These are phyloP conservation scores for Alces alces DNA, from an alignment of 2,113 vertebrate genomes.

Conservation along the genomic window DNA sequence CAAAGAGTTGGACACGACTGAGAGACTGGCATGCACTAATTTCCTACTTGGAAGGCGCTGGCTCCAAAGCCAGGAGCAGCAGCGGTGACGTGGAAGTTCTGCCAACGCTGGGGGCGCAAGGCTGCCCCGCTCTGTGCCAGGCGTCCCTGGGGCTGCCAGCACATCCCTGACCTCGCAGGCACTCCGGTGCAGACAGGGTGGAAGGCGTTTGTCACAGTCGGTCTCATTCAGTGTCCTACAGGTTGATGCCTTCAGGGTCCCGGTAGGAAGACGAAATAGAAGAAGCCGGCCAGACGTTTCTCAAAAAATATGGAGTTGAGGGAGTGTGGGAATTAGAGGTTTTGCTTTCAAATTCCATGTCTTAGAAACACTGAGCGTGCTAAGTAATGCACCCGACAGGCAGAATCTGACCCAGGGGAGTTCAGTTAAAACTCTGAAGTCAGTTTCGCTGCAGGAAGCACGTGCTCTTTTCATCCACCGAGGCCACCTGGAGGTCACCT, in stretches of 20 bases:
- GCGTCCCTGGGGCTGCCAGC: background rate
- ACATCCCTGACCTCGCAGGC: background rate
- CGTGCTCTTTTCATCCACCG: background rate
- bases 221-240: background rate
- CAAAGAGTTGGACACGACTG: background rate
- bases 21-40: background rate
- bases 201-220: background rate
- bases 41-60: background rate
- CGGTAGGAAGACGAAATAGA: background rate
- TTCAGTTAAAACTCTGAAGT: background rate
- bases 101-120: rapidly evolving
- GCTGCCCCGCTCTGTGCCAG: background rate
- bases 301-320: background rate
- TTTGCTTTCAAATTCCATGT: background rate
- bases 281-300: background rate
- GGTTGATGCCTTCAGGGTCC: background rate
- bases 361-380: background rate
- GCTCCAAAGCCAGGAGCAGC: background rate
- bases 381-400: background rate
- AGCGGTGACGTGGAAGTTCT: rapidly evolving
- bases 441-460: background rate
- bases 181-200: background rate
- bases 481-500: background rate
- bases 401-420: background rate
- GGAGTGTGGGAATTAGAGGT: background rate